phyloP scores from a whole-genome alignment of 2,113 vertebrate species.

The Zosterops hypoxanthus region DNA sequence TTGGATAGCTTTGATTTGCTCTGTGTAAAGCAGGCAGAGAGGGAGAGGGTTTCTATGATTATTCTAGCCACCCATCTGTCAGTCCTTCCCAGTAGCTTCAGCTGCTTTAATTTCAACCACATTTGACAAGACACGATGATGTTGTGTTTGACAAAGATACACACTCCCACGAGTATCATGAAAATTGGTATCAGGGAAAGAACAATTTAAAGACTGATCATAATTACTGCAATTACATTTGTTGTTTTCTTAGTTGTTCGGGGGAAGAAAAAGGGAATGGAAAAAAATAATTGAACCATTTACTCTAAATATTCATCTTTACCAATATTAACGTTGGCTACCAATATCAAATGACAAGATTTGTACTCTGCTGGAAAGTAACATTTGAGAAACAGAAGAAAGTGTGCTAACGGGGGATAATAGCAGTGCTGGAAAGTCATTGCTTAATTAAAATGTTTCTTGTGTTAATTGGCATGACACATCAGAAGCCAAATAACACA shows the following conservation, averaged over 20 bases:
- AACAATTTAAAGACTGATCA: conserved; percentile 19
- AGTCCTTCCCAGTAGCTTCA: not conserved
- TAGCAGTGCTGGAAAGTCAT: not conserved
- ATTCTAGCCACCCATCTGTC: not conserved
- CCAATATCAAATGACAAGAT: not conserved
- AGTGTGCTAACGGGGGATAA: not conserved
- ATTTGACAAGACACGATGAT: not conserved
- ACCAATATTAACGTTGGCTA: not conserved
- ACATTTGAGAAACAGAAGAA: not conserved
- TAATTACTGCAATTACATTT: conserved; percentile 51
- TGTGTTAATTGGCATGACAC: not conserved
- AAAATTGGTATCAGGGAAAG: conserved; percentile 5
- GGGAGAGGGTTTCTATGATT: not conserved
- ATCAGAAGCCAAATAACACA: not conserved
- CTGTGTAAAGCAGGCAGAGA: not conserved
- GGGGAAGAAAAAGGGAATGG: not conserved
- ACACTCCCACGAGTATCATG: not conserved
- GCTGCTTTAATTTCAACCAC: not conserved
- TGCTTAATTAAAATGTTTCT: conserved; percentile 19
- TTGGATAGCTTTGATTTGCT: not conserved
- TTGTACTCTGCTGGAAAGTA: conserved; percentile 10
- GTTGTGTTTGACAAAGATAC: conserved; percentile 12
- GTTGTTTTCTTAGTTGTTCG: conserved; percentile 26
- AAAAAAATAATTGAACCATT: conserved; percentile 37
- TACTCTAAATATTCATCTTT: conserved; percentile 37